phyloP scores from a whole-genome alignment of 2,113 vertebrate genomes.

The Passer domesticus region DNA sequence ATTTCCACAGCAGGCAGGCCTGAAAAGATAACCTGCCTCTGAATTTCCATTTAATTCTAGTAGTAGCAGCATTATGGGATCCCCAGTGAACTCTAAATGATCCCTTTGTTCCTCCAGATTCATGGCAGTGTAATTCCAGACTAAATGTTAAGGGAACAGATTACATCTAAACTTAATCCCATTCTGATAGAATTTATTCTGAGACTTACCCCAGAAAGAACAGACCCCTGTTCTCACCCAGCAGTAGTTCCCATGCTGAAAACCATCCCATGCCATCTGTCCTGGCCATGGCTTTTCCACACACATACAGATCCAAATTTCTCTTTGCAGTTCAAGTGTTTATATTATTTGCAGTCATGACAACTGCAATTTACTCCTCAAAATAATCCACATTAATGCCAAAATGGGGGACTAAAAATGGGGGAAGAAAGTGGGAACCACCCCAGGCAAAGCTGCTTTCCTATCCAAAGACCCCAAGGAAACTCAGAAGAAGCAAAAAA shows the following conservation, averaged over 20 bases:
- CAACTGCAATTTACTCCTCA: background rate
- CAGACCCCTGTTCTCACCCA: background rate
- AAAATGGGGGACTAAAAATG: background rate
- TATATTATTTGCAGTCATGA: background rate
- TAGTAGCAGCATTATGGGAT: background rate
- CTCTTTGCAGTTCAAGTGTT: background rate
- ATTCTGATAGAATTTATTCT: background rate
- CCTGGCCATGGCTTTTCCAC: background rate
- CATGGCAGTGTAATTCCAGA: background rate
- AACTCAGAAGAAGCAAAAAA: background rate
- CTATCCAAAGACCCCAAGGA: background rate
- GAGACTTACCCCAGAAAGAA: background rate
- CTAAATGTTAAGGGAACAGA: background rate
- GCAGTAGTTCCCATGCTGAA: background rate
- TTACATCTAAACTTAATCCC: background rate
- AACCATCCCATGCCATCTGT: background rate
- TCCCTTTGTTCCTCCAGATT: background rate
- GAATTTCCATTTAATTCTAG: background rate
- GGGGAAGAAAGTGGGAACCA: rapidly evolving
- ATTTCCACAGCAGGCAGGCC: background rate
- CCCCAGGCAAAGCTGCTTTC: background rate
- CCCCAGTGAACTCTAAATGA: background rate
- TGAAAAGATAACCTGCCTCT: background rate
- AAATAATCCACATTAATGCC: background rate
- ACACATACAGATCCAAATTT: background rate